These are phyloP conservation scores for Nyctibius bracteatus DNA, from an alignment of 2,113 vertebrate species.

Conservation along the genomic window DNA sequence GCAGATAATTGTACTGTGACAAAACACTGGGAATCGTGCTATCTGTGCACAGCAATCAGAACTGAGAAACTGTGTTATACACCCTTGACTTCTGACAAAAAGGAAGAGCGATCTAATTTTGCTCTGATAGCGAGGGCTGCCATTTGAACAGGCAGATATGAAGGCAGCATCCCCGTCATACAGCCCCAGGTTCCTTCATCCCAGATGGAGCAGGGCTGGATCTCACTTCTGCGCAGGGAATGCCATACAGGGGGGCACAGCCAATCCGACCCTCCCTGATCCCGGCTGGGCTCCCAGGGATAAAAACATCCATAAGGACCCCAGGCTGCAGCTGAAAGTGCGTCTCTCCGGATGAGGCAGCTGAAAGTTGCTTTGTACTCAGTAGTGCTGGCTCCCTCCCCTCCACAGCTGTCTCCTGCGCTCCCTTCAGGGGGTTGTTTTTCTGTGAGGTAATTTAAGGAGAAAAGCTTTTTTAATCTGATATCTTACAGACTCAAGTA, in stretches of 20 bases:
- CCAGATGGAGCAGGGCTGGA: fast-evolving
- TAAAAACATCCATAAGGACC: neutral
- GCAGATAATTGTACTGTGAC: neutral
- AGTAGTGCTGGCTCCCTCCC: neutral
- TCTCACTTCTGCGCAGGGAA: fast-evolving
- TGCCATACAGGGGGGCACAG: fast-evolving
- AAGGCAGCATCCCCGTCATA: neutral
- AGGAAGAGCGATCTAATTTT: neutral
- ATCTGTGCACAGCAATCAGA: neutral
- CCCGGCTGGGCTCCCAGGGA: neutral
- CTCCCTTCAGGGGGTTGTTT: slow-evolving; percentile 17
- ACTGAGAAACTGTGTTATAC: neutral
- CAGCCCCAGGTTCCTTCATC: fast-evolving
- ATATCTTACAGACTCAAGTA: neutral
- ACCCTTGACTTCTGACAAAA: neutral
- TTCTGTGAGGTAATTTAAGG: slow-evolving; percentile 38
- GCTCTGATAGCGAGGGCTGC: neutral
- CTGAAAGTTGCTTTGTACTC: neutral
- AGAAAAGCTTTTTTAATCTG: slow-evolving; percentile 35
- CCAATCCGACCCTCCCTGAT: neutral
- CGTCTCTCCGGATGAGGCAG: neutral
- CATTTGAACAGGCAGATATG: neutral
- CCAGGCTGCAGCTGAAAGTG: neutral
- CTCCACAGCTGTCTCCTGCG: slow-evolving; percentile 19
- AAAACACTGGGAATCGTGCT: neutral